phyloP scores from a whole-genome alignment of 92 coral and sea anemone genomes.

The Scolanthus callimorphus region DNA sequence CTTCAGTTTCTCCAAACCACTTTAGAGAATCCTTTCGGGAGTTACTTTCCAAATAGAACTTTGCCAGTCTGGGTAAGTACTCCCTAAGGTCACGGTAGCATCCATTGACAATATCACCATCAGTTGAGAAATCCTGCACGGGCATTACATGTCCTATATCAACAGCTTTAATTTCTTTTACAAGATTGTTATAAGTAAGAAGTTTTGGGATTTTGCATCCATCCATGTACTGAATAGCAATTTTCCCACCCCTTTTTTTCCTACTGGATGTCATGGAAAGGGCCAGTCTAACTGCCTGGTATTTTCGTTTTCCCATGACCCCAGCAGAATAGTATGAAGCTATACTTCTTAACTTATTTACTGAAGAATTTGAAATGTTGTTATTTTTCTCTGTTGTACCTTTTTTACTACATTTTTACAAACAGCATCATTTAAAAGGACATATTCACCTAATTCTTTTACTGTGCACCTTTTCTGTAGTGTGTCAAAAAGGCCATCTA shows the following conservation, averaged over 20 bases:
- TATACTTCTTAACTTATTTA: constrained; percentile 27
- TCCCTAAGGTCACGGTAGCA: constrained; percentile 47
- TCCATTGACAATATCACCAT: constrained; percentile 27
- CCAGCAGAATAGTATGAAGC: constrained; percentile 25
- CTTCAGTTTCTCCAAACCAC: constrained; percentile 75
- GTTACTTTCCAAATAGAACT: constrained; percentile 30
- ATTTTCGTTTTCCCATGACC: constrained; percentile 26
- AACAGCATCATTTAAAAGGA: neutral
- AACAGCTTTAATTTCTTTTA: constrained; percentile 25
- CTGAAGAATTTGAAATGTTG: constrained; percentile 17
- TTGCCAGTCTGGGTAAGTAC: constrained; percentile 45
- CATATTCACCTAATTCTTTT: constrained; percentile 12
- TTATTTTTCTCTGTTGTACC: neutral
- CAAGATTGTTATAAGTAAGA: no score
- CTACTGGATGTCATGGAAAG: constrained; percentile 14
- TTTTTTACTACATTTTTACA: neutral
- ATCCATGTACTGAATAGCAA: constrained; percentile 7
- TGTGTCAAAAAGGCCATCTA: constrained; percentile 38
- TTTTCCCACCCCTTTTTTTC: constrained; percentile 15
- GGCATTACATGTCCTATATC: constrained; percentile 26
- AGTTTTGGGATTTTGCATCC: constrained; percentile 29
- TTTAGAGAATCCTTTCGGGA: constrained; percentile 38
- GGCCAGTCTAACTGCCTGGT: constrained; percentile 19
- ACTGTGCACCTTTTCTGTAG: constrained; percentile 20
- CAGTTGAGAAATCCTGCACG: constrained; percentile 19